Percentiles rank a stretch among this genome's conserved stretches.
These are phyloP conservation scores for Acanthurus tractus DNA, from an alignment of 2,797 vertebrate genomes.

Conservation along the genomic window DNA sequence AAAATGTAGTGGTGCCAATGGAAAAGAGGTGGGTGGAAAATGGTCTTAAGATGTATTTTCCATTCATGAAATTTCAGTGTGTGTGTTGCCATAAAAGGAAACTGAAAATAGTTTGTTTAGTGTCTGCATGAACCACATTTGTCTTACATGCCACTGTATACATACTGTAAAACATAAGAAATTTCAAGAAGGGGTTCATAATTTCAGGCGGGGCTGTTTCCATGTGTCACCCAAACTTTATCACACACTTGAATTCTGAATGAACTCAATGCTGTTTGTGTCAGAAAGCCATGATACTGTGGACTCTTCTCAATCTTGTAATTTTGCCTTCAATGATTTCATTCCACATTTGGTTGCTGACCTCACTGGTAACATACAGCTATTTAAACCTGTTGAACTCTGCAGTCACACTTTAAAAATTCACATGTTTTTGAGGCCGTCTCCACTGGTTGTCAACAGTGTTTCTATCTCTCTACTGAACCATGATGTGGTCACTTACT, in stretches of 20 bases:
- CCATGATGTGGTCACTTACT: constrained; percentile 38
- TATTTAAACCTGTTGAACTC: constrained; percentile 18
- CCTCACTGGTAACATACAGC: not conserved
- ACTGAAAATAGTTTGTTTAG: constrained; percentile 38
- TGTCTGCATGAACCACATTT: constrained; percentile 69
- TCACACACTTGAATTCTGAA: constrained; percentile 36
- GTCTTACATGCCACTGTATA: constrained; percentile 52
- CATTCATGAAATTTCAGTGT: constrained; percentile 52
- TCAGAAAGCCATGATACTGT: constrained; percentile 44
- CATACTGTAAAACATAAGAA: constrained; percentile 34
- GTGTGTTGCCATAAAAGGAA: constrained; percentile 44
- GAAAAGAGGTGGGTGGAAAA: constrained; percentile 18
- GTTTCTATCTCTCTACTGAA: constrained; percentile 20
- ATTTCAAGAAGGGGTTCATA: constrained; percentile 13
- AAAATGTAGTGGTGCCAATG: constrained; percentile 33
- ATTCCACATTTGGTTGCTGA: constrained; percentile 30
- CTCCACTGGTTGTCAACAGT: constrained; percentile 21
- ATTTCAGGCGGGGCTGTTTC: constrained; percentile 20
- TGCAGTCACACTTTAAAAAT: constrained; percentile 38
- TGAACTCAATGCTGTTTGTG: constrained; percentile 20
- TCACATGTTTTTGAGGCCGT: constrained; percentile 27
- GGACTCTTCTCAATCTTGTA: constrained; percentile 37
- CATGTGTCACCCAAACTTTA: constrained; percentile 33
- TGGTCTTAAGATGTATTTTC: constrained; percentile 30
- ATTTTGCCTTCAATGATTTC: constrained; percentile 34